Evolutionary conservation across 2,888 invertebrate genomes (phyloP), one percentile per base, ranked within the genome.

Genomic region (Acronicta psi): DNA sequence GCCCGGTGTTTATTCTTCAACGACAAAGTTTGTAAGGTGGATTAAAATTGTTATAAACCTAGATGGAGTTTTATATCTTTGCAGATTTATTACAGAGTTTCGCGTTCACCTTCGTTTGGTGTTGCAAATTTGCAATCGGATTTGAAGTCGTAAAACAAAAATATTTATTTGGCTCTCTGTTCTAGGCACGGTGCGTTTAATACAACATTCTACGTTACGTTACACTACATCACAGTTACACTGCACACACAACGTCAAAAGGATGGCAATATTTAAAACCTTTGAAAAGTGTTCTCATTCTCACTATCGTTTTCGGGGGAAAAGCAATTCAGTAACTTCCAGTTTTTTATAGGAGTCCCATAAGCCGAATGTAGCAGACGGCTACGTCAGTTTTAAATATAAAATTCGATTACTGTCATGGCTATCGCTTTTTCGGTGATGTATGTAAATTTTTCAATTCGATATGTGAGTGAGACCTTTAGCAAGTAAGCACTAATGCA

Each of bases 21-120:
- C 76, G 77, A 74, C 61, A 81, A 88, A 87, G 82, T 88, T 88
- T 81, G 75, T 63, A 65, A 74, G 80, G 73, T 75, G 82, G 80
- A 84, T 86, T 85, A 85, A 81, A 79, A 83, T 79, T 82, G 78
- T 81, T 79, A 73, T 75, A 67, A 69, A 74, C 59, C 75, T 66
- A 72, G 73, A 75, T 64, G 58, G 73, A 73, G 62, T 67, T 77
- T 63, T 65, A 59, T 75, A 67, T 77, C 60, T 77, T 75, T 69
- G 69, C 38, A 54, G 56, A 77, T 75, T 77, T 77, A 69, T 71
- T 59, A 61, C 60, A 68, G 47, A 66, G 51, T 75, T 77, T 69
- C 56, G 55, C 46, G 59, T 71, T 71, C 68, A 68, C 62, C 56
- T 65, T 46, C 42, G 49, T 65, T 64, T 59, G 55, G 34, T 60